These are phyloP conservation scores for Amblyornis subalaris DNA, from an alignment of 2,113 vertebrate species.

Conservation along the genomic window DNA sequence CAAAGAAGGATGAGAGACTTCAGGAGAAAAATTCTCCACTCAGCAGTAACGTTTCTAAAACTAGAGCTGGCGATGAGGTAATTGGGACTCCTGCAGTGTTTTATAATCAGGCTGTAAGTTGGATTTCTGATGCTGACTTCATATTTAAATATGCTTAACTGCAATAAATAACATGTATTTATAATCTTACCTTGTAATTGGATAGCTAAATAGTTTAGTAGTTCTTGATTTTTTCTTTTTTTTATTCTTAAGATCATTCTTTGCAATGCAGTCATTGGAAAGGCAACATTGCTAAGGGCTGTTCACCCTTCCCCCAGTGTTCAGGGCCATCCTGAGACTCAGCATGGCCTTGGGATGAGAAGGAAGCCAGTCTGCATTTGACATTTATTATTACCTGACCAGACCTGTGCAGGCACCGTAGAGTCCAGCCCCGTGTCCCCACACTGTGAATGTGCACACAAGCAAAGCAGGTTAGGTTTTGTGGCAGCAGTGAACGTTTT, in stretches of 20 bases:
- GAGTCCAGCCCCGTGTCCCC: not conserved
- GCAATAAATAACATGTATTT: not conserved
- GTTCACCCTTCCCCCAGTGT: not conserved
- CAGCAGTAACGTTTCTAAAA: not conserved
- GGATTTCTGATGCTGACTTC: not conserved
- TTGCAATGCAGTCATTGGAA: not conserved
- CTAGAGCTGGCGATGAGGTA: not conserved
- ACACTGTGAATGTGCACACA: not conserved
- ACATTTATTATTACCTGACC: accelerated
- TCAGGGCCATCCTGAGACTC: not conserved
- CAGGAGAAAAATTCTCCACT: slow-evolving; percentile 10
- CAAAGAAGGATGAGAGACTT: not conserved
- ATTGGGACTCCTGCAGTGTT: not conserved
- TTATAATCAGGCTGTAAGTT: not conserved
- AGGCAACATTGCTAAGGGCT: not conserved
- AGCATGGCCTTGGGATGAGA: not conserved
- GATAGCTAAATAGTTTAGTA: not conserved
- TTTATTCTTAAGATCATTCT: not conserved
- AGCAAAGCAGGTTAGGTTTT: accelerated
- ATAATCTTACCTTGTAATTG: not conserved
- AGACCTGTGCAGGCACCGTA: not conserved
- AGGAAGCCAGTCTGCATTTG: not conserved
- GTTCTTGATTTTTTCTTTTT: not conserved
- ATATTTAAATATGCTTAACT: not conserved
- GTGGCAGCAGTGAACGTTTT: accelerated